Evolutionary conservation across 2,888 invertebrate species (phyloP), one percentile per base, ranked within the genome.

Genomic region (Andrena chrysosceles): DNA sequence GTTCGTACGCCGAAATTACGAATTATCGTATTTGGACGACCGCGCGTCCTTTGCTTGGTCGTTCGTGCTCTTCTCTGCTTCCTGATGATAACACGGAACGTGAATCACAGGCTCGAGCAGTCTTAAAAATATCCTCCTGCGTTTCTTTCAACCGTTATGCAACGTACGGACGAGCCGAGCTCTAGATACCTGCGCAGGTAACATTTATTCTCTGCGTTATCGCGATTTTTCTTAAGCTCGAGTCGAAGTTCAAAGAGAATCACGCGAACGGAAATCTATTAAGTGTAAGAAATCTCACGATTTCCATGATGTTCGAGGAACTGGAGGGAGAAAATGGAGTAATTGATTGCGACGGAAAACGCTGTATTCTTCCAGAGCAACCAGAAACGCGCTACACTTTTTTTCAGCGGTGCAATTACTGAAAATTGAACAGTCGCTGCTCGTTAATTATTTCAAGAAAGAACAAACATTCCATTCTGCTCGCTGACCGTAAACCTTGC

Each of bases 71-170:
- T 7, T 54, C 23, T 20, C 48, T 20, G 79, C 68, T 81, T 81
- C 81, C 81, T 81, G 67, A 49, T 79, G 72, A 81, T 78, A 68
- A 81, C 68, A 56, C 49, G 16, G 7, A 35, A 64, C 81, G 63
- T 72, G 81, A 79, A 29, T 78, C 79, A 81, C 60, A 13, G 52
- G 29, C 8, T 48, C 16, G 2, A 26, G 29, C 16, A 10, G 42
- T n/a, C 49, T 69, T 42, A 20, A 72, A 67, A 26, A 20, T 31
- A n/a, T n/a, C 26, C 7, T 54, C 5, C n/a, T 20, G 20, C n/a
- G 29, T 42, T 33, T 42, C 26, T 35, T 26, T 67, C n/a, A 16
- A 72, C 67, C 48, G 29, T 77, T 71, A 67, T 42, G 78, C 42
- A 80, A 77, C 23, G 2, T 20, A 20, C 20, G 16, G 29, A 20